phyloP scores from a whole-genome alignment of 2,113 vertebrate species.

The Cynoglossus semilaevis region DNA sequence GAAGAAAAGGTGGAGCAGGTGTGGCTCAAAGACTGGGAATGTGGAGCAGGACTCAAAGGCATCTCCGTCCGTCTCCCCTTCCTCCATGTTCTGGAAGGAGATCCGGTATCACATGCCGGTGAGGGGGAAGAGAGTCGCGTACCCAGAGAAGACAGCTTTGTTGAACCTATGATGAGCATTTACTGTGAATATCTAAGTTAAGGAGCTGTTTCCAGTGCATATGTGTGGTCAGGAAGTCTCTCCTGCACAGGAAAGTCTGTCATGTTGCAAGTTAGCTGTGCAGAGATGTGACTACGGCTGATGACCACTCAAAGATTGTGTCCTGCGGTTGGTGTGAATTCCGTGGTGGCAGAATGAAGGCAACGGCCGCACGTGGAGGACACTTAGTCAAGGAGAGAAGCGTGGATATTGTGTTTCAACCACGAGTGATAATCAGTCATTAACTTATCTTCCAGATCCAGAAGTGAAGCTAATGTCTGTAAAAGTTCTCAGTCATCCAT shows the following conservation, averaged over 20 bases:
- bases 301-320: not conserved
- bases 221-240: not conserved
- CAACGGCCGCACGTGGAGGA: too few species aligned
- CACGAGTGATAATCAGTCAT: too few species aligned
- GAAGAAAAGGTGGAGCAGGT: slow-evolving; percentile 23
- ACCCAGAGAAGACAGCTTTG: slow-evolving; percentile 43
- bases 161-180: slow-evolving; percentile 38
- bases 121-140: slow-evolving; percentile 56
- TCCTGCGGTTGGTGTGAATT: too few species aligned
- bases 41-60: not conserved
- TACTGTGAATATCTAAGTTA: not conserved
- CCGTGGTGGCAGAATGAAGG: not conserved
- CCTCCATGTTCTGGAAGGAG: slow-evolving; percentile 84
- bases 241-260: not conserved
- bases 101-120: slow-evolving; percentile 86
- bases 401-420: too few species aligned
- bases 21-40: not conserved
- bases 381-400: too few species aligned
- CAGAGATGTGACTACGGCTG: not conserved
- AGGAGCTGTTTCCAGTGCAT: not conserved
- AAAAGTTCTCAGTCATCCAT: too few species aligned
- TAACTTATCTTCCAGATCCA: not conserved
- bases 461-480: not conserved
- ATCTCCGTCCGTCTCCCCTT: slow-evolving; percentile 27
- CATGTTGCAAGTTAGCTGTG: not conserved